Percentiles rank a stretch among this genome's conserved stretches.
These are phyloP conservation scores for Steinernema scapterisci DNA, from an alignment of 2,888 invertebrate genomes.

Conservation along the genomic window DNA sequence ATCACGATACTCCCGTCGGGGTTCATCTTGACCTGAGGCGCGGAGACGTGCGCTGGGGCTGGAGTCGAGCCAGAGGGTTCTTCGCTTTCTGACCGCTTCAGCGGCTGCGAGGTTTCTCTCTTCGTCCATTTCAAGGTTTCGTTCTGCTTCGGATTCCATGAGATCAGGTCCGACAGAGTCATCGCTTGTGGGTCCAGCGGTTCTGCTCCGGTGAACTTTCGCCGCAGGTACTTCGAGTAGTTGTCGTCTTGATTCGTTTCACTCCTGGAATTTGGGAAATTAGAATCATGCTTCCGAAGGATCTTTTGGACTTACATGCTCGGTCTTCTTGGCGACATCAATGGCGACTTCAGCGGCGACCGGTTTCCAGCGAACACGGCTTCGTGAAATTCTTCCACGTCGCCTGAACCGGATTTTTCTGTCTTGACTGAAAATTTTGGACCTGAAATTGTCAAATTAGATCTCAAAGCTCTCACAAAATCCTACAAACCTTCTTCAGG, in stretches of 20 bases:
- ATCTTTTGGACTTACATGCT: too few species aligned
- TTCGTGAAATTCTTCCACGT: too few species aligned
- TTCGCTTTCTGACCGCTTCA: background rate
- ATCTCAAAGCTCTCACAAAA: too few species aligned
- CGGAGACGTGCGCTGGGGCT: slow-evolving; percentile 17
- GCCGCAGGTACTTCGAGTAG: background rate
- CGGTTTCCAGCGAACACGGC: background rate
- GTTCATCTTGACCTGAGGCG: slow-evolving; percentile 56
- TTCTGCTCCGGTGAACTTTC: background rate
- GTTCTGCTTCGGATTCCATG: background rate
- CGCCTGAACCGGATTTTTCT: too few species aligned
- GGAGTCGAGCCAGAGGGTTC: background rate
- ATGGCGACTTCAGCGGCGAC: background rate
- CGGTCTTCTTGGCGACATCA: slow-evolving; percentile 29
- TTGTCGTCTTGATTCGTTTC: background rate
- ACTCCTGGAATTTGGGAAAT: background rate
- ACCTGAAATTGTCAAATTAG: too few species aligned
- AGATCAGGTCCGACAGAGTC: slow-evolving; percentile 4
- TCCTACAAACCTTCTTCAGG: too few species aligned
- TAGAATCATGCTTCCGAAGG: too few species aligned
- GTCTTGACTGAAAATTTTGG: too few species aligned
- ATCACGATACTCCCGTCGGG: slow-evolving; percentile 54
- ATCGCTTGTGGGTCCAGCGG: background rate
- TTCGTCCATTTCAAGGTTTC: background rate
- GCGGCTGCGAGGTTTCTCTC: background rate